Evolutionary conservation across 2,113 vertebrate species (phyloP).

Genomic region (Eretmochelys imbricata): DNA sequence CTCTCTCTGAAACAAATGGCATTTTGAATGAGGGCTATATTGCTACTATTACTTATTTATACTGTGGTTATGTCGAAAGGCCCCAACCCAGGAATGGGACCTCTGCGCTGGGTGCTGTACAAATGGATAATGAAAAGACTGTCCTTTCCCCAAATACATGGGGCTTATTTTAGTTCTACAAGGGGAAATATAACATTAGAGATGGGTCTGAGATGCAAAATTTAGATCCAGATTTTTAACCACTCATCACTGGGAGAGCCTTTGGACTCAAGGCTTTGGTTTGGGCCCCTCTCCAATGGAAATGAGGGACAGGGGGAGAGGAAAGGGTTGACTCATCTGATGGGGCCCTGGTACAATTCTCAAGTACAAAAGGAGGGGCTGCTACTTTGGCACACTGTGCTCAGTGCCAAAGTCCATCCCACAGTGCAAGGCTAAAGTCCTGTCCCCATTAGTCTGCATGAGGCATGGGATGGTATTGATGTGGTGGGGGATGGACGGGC

Average conservation of each 20-base stretch:
- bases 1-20: no score
- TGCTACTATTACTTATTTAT: no score
- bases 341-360: neutral
- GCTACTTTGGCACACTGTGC: neutral
- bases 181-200: neutral
- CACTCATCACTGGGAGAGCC: neutral
- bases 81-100: neutral
- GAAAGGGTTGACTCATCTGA: neutral
- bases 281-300: neutral
- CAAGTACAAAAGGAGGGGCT: neutral
- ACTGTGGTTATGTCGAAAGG: neutral
- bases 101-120: neutral
- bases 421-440: neutral
- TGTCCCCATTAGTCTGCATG: neutral
- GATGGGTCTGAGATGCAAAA: neutral
- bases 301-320: neutral
- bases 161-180: neutral
- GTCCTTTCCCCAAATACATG: neutral
- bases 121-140: neutral
- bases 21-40: no score
- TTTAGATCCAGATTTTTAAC: neutral
- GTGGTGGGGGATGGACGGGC: rapidly evolving
- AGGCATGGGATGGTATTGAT: neutral
- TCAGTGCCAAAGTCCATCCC: neutral
- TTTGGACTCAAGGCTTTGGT: neutral